A percentile compares a stretch with the other conserved stretches of the same genome.
These are phyloP conservation scores for Agonopterix arenella DNA, from an alignment of 2,888 invertebrate species.

Conservation along the genomic window DNA sequence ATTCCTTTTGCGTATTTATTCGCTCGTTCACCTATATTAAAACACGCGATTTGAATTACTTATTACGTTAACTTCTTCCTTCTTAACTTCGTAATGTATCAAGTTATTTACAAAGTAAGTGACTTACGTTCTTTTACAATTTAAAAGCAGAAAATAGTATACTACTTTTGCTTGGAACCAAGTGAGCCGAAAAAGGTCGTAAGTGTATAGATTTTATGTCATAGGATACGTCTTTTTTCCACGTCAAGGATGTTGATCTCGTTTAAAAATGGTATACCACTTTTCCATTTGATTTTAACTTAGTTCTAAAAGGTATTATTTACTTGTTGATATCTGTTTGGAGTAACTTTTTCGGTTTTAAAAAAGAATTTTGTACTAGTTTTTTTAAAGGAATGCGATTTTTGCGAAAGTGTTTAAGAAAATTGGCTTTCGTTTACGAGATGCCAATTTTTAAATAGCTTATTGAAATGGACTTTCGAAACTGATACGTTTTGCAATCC, in stretches of 20 bases:
- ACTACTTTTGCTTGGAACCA: constrained; percentile 44
- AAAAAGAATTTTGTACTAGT: constrained; percentile 7
- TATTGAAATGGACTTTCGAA: neutral
- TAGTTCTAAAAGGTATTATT: constrained; percentile 18
- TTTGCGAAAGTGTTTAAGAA: constrained; percentile 37
- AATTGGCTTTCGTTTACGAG: constrained; percentile 37
- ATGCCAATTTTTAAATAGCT: constrained; percentile 24
- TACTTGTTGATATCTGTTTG: neutral
- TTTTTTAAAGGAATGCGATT: constrained; percentile 6
- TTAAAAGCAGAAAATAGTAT: constrained; percentile 41
- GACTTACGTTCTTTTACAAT: constrained; percentile 31
- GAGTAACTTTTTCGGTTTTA: constrained; percentile 1
- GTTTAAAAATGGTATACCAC: constrained; percentile 60
- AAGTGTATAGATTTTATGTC: constrained; percentile 18
- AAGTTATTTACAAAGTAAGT: neutral
- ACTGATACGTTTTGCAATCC: neutral
- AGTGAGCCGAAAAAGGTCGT: constrained; percentile 24
- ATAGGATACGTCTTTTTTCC: constrained; percentile 35
- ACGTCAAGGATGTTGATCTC: constrained; percentile 26
- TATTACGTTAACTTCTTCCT: constrained; percentile 7
- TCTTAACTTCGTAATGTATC: neutral
- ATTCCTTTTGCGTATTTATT: constrained; percentile 7
- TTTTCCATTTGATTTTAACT: constrained; percentile 21
- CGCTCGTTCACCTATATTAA: constrained; percentile 23
- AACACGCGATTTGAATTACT: constrained; percentile 20